Evolutionary conservation across 2,797 vertebrate genomes (phyloP), one percentile per base, ranked within the genome.

Genomic region (Stomatorhinus walkeri): DNA sequence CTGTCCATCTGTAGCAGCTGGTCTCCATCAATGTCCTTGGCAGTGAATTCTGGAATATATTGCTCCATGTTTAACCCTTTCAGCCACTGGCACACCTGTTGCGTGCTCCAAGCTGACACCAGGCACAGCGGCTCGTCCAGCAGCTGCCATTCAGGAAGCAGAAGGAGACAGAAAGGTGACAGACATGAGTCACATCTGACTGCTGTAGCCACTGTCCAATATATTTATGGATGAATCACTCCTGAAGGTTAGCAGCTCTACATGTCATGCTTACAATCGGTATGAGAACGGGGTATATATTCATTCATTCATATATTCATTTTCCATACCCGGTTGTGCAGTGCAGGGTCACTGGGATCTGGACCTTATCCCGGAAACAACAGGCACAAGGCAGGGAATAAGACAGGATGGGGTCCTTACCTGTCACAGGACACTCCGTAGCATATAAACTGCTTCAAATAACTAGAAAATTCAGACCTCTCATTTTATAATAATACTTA

Each of bases 51-150:
- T 0, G 94, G 94, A 6, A 93, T 91, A 0, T 98, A 96, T 89
- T 96, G 96, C 56, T 97, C 96, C 95, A 98, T 95, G 93, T 95
- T 95, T 83, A 97, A 95, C 61, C 96, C 95, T 89, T 91, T 92
- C n/a, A 98, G 93, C 97, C 97, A 98, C 92, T 97, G 95, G 61
- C 96, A 96, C 87, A 98, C 97, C 93, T 98, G 96, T 92, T 94
- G 96, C n/a, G 95, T 95, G 22, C 95, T 96, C 97, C 97, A 98
- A 0, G 95, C 94, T 0, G 92, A 93, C n/a, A 95, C 95, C 0
- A 94, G 52, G 0, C 94, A 94, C 10, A 94, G 93, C 0, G 96
- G 93, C 76, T 97, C 97, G 0, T 97, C 97, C 24, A 94, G 90
- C 88, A 96, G 95, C 97, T 98, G 92, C n/a, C n/a, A 86, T 43